Evolutionary conservation across 2,797 vertebrate genomes (phyloP).

Genomic region (Tangara arthus): DNA sequence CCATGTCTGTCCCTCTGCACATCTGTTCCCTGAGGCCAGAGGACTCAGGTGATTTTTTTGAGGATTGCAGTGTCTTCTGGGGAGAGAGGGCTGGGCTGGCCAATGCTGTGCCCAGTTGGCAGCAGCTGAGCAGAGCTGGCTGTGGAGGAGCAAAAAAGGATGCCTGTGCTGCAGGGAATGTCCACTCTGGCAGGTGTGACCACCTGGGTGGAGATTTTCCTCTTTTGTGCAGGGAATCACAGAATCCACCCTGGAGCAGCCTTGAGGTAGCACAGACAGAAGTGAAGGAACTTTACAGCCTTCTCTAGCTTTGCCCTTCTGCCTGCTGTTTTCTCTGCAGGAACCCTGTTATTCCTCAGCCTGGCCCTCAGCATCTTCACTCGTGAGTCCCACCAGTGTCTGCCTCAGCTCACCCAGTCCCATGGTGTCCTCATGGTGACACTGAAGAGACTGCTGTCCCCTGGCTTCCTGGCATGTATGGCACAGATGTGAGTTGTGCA

Average conservation of each 20-base stretch:
- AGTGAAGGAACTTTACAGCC: background rate
- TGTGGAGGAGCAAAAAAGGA: background rate
- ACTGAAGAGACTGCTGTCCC: conserved; percentile 70
- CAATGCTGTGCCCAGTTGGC: background rate
- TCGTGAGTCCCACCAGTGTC: conserved; percentile 77
- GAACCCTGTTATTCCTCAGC: conserved; percentile 81
- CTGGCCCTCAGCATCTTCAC: conserved; percentile 77
- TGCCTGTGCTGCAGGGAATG: background rate
- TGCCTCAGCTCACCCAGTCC: conserved; percentile 77
- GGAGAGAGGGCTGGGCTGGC: background rate
- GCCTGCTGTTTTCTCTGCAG: conserved; percentile 62
- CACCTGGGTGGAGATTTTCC: background rate
- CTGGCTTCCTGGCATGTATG: conserved; percentile 68
- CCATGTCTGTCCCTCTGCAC: background rate
- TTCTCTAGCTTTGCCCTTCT: background rate
- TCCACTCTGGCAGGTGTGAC: background rate
- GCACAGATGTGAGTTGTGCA: conserved; percentile 69
- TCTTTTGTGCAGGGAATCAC: background rate
- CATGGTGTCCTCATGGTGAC: conserved; percentile 68
- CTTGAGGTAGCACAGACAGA: background rate
- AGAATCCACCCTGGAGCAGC: background rate
- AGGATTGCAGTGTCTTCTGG: background rate
- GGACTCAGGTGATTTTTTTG: background rate
- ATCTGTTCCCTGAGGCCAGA: background rate
- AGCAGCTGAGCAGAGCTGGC: background rate